These are phyloP conservation scores for Kobus ellipsiprymnus DNA, from an alignment of 2,113 vertebrate species.

Conservation along the genomic window DNA sequence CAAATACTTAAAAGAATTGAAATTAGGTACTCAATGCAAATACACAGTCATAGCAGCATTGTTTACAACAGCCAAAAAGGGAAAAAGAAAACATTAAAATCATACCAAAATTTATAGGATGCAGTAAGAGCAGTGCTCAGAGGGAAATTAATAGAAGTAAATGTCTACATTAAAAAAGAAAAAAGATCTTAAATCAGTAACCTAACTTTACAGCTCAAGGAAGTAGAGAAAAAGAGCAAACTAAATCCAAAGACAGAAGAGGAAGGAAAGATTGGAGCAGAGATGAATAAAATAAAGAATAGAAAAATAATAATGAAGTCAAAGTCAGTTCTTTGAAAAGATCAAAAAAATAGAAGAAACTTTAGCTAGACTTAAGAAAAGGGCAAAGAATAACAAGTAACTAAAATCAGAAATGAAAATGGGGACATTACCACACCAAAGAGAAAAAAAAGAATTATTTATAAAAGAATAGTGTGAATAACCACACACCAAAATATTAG, in stretches of 20 bases:
- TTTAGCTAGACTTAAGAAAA: neutral
- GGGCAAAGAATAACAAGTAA: neutral
- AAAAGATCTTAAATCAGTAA: neutral
- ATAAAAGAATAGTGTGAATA: neutral
- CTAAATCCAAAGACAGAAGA: neutral
- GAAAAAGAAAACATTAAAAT: neutral
- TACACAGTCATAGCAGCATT: neutral
- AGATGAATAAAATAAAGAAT: slow-evolving; percentile 11
- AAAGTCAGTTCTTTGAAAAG: neutral
- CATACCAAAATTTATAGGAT: neutral
- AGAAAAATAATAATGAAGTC: neutral
- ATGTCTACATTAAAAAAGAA: neutral
- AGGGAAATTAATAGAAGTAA: neutral
- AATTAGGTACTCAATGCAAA: neutral
- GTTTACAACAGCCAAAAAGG: neutral
- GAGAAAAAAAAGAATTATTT: neutral
- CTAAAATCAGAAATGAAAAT: neutral
- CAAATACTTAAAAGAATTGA: neutral
- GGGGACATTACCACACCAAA: neutral
- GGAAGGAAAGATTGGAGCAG: neutral
- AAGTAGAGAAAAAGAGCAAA: slow-evolving; percentile 21
- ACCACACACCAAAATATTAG: neutral
- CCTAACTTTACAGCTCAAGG: neutral
- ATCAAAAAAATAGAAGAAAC: neutral
- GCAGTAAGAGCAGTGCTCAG: neutral